phyloP scores from a whole-genome alignment of 2,888 invertebrate species.

The Myopa tessellatipennis region DNA sequence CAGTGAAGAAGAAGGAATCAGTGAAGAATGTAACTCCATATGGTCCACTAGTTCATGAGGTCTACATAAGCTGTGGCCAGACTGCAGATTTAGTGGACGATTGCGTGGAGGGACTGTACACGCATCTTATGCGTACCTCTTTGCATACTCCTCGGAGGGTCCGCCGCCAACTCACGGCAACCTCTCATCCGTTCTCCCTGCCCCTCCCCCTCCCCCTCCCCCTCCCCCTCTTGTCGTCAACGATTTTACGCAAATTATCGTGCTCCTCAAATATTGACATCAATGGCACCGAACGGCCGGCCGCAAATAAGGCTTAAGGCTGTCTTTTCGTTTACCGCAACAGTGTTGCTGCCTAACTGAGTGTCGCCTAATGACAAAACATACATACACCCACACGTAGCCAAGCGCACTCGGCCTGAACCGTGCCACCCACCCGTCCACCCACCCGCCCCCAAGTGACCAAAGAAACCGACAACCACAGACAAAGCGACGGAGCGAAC shows the following conservation, averaged over 20 bases:
- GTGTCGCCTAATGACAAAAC: conserved; percentile 22
- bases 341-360: conserved; percentile 1
- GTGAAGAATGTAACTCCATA: too few species aligned
- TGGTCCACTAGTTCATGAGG: too few species aligned
- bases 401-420: background rate
- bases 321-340: conserved; percentile 24
- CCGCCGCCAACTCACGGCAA: too few species aligned
- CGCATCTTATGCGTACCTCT: background rate
- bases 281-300: conserved; percentile 21
- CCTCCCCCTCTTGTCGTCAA: background rate
- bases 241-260: background rate
- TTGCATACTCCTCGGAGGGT: background rate
- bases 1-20: too few species aligned
- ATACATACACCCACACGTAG: background rate
- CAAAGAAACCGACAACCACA: conserved; percentile 14
- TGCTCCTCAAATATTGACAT: conserved; percentile 32
- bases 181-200: too few species aligned
- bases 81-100: too few species aligned
- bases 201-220: background rate
- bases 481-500: background rate
- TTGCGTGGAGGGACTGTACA: background rate
- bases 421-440: too few species aligned
- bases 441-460: conserved; percentile 15
- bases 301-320: conserved; percentile 32
- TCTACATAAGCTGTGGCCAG: too few species aligned